Evolutionary conservation across 2,113 vertebrate genomes (phyloP).

Genomic region (Erythrocebus patas): DNA sequence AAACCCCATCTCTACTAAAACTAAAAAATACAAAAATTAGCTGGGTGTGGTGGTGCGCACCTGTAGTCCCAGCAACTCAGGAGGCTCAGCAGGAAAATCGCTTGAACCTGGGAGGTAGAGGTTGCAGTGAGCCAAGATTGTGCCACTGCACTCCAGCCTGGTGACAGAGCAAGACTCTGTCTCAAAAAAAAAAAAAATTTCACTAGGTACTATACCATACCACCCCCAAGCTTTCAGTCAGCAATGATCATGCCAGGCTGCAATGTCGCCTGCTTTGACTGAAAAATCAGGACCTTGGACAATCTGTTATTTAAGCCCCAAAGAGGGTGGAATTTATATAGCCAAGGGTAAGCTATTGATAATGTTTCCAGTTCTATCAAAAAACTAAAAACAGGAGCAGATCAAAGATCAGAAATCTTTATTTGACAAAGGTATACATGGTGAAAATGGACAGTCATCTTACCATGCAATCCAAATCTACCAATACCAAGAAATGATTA

Average conservation of each 20-base stretch:
- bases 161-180: too few species aligned
- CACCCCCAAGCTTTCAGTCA: background rate
- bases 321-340: background rate
- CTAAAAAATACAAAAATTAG: too few species aligned
- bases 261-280: background rate
- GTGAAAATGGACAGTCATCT: background rate
- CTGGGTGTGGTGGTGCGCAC: too few species aligned
- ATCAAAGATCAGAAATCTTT: conserved; percentile 26
- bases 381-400: conserved; percentile 28
- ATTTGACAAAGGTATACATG: conserved; percentile 30
- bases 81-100: too few species aligned
- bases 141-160: too few species aligned
- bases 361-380: background rate
- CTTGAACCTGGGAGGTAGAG: too few species aligned
- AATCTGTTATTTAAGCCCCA: background rate
- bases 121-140: too few species aligned
- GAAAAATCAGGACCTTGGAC: background rate
- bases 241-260: background rate
- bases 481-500: background rate
- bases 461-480: conserved; percentile 47
- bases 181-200: too few species aligned
- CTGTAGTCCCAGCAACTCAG: too few species aligned
- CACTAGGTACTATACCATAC: background rate
- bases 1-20: too few species aligned
- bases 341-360: background rate